Evolutionary conservation across 2,888 invertebrate species (phyloP).

Genomic region (Meandrusa payeni): DNA sequence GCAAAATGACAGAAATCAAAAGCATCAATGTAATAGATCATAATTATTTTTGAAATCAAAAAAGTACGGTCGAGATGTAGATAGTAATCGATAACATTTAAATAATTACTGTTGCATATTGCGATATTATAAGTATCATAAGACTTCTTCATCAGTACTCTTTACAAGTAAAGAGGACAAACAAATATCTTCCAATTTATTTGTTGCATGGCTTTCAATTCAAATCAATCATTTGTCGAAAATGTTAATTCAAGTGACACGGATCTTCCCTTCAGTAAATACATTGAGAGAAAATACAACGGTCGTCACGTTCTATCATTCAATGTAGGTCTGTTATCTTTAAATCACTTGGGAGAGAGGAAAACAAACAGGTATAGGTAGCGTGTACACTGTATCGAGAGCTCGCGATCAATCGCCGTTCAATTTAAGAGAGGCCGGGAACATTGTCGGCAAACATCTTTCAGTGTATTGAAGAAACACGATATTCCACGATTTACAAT

Average conservation of each 20-base stretch:
- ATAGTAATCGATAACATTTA: no score
- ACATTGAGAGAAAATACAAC: slow-evolving; percentile 11
- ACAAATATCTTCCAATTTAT: no score
- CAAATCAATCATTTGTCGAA: slow-evolving; percentile 13
- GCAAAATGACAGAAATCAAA: no score
- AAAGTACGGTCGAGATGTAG: no score
- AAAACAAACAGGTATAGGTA: slow-evolving; percentile 18
- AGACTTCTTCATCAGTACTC: no score
- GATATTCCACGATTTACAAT: neutral
- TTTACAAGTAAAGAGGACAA: no score
- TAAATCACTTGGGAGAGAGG: slow-evolving; percentile 21
- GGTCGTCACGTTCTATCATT: slow-evolving; percentile 21
- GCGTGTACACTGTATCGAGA: slow-evolving; percentile 3
- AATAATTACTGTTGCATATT: no score
- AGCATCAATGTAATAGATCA: no score
- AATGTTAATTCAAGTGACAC: slow-evolving; percentile 9
- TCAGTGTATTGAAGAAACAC: slow-evolving; percentile 1
- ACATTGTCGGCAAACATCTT: slow-evolving; percentile 14
- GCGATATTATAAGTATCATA: no score
- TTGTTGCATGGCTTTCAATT: neutral
- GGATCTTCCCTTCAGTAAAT: slow-evolving; percentile 12
- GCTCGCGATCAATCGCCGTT: slow-evolving; percentile 18
- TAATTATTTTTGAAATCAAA: no score
- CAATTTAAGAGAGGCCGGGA: slow-evolving; percentile 13
- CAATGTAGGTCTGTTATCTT: slow-evolving; percentile 21